Percentiles rank a stretch among this genome's conserved stretches.
These are phyloP conservation scores for Sycophaga agraensis DNA, from an alignment of 1,140 invertebrate genomes.

Conservation along the genomic window DNA sequence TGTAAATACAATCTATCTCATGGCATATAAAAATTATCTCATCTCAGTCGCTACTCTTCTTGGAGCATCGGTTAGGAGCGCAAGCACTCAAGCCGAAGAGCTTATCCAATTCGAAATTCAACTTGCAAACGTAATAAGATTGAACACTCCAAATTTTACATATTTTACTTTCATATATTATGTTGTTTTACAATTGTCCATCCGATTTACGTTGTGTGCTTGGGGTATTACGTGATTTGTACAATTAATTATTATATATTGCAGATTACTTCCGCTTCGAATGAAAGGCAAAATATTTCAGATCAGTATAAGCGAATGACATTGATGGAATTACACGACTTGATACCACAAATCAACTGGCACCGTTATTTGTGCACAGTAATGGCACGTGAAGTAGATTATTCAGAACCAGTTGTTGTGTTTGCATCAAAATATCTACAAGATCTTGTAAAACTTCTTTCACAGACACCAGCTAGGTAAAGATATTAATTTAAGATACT, in stretches of 20 bases:
- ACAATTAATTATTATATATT: too few species aligned
- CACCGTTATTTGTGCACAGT: slow-evolving; percentile 70
- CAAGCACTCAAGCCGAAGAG: slow-evolving; percentile 68
- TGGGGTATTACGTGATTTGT: too few species aligned
- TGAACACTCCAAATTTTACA: too few species aligned
- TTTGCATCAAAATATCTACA: slow-evolving; percentile 72
- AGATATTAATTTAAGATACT: too few species aligned
- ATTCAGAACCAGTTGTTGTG: slow-evolving; percentile 69
- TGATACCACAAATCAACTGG: slow-evolving; percentile 81
- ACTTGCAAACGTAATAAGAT: slow-evolving; percentile 71
- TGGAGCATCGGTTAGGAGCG: slow-evolving; percentile 63
- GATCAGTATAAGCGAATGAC: slow-evolving; percentile 79
- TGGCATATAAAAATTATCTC: slow-evolving; percentile 79
- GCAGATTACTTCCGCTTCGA: slow-evolving; percentile 80
- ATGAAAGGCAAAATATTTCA: slow-evolving; percentile 78
- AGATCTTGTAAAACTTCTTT: slow-evolving; percentile 55
- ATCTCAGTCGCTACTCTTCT: slow-evolving; percentile 69
- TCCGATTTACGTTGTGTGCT: too few species aligned
- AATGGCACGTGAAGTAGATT: slow-evolving; percentile 62
- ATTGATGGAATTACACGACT: slow-evolving; percentile 65
- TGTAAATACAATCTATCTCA: slow-evolving; percentile 68
- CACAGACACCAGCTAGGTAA: slow-evolving; percentile 50
- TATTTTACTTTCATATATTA: too few species aligned
- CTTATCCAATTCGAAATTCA: slow-evolving; percentile 82
- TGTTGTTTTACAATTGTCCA: too few species aligned